Evolutionary conservation across 2,888 invertebrate species (phyloP).

Genomic region (Coleophora flavipennella): DNA sequence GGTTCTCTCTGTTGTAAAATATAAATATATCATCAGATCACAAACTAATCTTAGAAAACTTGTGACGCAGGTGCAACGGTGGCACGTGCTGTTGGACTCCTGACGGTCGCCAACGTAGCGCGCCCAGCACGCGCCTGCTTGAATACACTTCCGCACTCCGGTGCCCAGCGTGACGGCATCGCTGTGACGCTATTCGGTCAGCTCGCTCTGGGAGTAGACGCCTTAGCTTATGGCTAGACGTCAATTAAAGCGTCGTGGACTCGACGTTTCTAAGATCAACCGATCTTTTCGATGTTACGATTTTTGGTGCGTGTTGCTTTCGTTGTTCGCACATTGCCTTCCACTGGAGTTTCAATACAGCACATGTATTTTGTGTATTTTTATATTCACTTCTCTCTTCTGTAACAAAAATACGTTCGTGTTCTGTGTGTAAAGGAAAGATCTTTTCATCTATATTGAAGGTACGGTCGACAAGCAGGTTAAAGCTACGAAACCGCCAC

Average conservation of each 20-base stretch:
- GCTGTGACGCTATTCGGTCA: constrained; percentile 1
- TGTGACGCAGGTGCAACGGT: constrained; percentile 83
- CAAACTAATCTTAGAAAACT: neutral
- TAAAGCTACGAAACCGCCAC: too few species aligned
- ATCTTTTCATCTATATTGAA: too few species aligned
- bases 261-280: constrained; percentile 2
- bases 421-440: too few species aligned
- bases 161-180: constrained; percentile 6
- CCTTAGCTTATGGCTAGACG: constrained; percentile 1
- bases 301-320: too few species aligned
- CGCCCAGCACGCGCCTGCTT: constrained; percentile 31
- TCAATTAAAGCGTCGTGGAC: constrained; percentile 1
- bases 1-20: too few species aligned
- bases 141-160: constrained; percentile 19
- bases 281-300: neutral
- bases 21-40: too few species aligned
- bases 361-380: too few species aligned
- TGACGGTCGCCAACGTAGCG: constrained; percentile 68
- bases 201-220: constrained; percentile 1
- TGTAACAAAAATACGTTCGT: too few species aligned
- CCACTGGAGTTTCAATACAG: too few species aligned
- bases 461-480: too few species aligned
- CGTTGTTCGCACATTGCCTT: too few species aligned
- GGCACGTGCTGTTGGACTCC: constrained; percentile 91
- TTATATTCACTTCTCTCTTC: too few species aligned